These are phyloP conservation scores for Tychaedon coryphoeus DNA, from an alignment of 2,113 vertebrate species.

Conservation along the genomic window DNA sequence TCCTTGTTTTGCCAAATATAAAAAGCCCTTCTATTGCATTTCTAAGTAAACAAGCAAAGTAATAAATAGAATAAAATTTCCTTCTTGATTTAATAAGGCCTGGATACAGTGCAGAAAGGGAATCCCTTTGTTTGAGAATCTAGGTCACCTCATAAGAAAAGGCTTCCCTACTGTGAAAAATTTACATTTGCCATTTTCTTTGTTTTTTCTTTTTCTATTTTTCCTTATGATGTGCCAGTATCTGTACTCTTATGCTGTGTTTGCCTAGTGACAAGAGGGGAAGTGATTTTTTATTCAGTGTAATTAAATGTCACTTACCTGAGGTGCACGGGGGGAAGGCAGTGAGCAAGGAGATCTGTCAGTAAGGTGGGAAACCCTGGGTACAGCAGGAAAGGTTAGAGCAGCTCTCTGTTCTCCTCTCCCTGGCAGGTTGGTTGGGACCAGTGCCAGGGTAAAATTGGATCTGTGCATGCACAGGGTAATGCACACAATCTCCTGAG, in stretches of 20 bases:
- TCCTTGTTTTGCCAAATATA: background rate
- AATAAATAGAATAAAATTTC: background rate
- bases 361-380: background rate
- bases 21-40: background rate
- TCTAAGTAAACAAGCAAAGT: background rate
- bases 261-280: background rate
- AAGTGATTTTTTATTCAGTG: background rate
- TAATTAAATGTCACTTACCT: background rate
- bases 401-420: background rate
- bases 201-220: fast-evolving
- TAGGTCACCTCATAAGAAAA: background rate
- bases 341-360: background rate
- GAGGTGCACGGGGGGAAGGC: background rate
- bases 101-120: background rate
- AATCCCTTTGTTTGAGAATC: background rate
- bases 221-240: background rate
- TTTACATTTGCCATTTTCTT: background rate
- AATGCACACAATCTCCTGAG: background rate
- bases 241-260: background rate
- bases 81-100: background rate
- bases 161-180: background rate
- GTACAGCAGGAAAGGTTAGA: background rate
- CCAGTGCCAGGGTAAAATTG: background rate
- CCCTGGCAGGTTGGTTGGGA: background rate
- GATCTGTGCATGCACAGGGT: background rate